Evolutionary conservation across 23 tunicate genomes (phyloP), one percentile per base, ranked within the genome.

Genomic region (Halocynthia aurantium): DNA sequence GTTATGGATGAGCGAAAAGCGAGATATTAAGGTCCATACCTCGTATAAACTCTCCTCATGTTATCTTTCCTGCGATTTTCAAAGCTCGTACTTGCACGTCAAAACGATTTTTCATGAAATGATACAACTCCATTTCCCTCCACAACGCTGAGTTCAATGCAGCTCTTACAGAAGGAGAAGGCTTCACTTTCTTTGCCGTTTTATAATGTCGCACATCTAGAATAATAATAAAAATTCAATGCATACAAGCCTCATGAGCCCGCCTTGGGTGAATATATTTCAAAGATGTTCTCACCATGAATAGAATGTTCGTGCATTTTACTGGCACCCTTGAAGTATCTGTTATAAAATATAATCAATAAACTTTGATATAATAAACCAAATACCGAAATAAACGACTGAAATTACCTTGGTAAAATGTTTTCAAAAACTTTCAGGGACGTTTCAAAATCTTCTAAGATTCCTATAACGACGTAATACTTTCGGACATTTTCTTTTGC

Each of bases 181-280:
- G 82, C 5, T 84, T 57, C 19, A 76, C 78, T 58, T 84, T 84
- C 4, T 53, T 21, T 0, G 88, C 88, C 12, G 88, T 84, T 51
- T 68, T 77, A 8, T 78, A 72, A 20, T 69, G 81, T 13, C 57
- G 13, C 19, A 21, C 53, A 51, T 65, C 88, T 84, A 17, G 17
- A 15, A 56, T 31, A 31, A n/a, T n/a, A 9, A 76, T 0, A 22
- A 66, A 65, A 20, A 77, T n/a, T n/a, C 8, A 8, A 20, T 65
- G 5, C 10, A 19, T 66, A 76, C 10, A 49, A 66, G 21, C 52
- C 12, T 22, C 19, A 11, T 8, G 52, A 49, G 18, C 10, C 64
- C 77, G 15, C 15, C 10, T 11, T 52, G 22, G 72, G 12, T 67
- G 31, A 22, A 17, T n/a, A 67, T 67, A 18, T 67, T 19, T 67